A percentile compares a stretch with the other conserved stretches of the same genome.
phyloP scores from a whole-genome alignment of 1,140 invertebrate genomes.

The Araneus ventricosus region DNA sequence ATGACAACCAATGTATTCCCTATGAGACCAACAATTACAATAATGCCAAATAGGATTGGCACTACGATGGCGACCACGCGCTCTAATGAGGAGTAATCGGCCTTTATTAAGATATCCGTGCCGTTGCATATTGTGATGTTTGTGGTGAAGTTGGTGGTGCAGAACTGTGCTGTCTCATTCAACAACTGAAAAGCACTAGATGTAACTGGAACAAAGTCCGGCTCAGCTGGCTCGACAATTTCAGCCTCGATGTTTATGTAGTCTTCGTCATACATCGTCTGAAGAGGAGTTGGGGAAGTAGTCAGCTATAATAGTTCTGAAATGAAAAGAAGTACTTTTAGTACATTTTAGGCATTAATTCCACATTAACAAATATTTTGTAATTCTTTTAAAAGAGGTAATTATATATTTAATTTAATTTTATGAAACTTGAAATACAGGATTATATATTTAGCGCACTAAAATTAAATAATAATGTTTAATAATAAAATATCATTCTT shows the following conservation, averaged over 20 bases:
- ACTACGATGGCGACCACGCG: conserved; percentile 82
- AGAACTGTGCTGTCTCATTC: conserved; percentile 11
- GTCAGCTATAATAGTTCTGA: neutral
- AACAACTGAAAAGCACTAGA: neutral
- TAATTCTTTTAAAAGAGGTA: too few relatives aligned
- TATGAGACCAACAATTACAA: conserved; percentile 91
- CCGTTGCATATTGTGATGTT: conserved; percentile 37
- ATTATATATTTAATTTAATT: too few relatives aligned
- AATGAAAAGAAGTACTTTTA: neutral
- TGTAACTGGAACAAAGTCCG: neutral
- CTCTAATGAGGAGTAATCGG: conserved; percentile 45
- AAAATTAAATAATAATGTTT: too few relatives aligned
- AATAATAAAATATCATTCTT: too few relatives aligned
- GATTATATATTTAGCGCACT: too few relatives aligned
- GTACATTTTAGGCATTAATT: too few relatives aligned
- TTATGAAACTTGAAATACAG: too few relatives aligned
- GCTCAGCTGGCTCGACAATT: conserved; percentile 50
- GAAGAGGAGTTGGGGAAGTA: neutral
- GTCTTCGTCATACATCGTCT: conserved; percentile 59
- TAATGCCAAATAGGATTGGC: conserved; percentile 92
- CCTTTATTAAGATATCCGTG: neutral
- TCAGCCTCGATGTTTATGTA: conserved; percentile 71
- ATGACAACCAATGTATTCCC: conserved; percentile 91
- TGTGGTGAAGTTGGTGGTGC: neutral
- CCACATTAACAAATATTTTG: too few relatives aligned